Evolutionary conservation across 2,888 invertebrate species (phyloP).

Genomic region (Troilus luridus): DNA sequence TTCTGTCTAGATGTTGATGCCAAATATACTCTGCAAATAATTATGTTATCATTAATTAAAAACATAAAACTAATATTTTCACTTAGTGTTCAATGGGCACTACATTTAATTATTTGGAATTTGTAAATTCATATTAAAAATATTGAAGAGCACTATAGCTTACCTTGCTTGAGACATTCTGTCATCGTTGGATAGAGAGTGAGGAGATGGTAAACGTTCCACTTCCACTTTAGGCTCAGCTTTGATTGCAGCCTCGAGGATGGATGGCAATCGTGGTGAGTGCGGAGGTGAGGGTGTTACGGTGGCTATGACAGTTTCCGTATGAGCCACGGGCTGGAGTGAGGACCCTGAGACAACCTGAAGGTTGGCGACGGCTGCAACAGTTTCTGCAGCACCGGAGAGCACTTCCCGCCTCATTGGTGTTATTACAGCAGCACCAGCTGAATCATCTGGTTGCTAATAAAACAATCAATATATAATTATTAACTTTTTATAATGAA

Average conservation of each 20-base stretch:
- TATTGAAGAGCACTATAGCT: constrained; percentile 31
- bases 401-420: constrained; percentile 61
- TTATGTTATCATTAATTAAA: background rate
- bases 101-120: background rate
- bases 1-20: constrained; percentile 91
- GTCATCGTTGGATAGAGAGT: constrained; percentile 68
- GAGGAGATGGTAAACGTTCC: constrained; percentile 69
- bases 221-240: constrained; percentile 88
- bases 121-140: background rate
- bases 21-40: constrained; percentile 71
- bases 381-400: constrained; percentile 68
- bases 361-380: constrained; percentile 69
- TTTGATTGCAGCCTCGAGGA: constrained; percentile 89
- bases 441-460: constrained; percentile 31
- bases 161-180: constrained; percentile 70
- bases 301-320: constrained; percentile 66
- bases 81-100: background rate
- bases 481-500: background rate
- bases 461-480: background rate
- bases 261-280: constrained; percentile 74
- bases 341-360: constrained; percentile 67
- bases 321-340: constrained; percentile 66
- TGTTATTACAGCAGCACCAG: constrained; percentile 53
- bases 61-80: background rate
- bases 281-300: constrained; percentile 63